A percentile compares a stretch with the other conserved stretches of the same genome.
Evolutionary conservation across 1,140 invertebrate species (phyloP).

Genomic region (Orius laevigatus): DNA sequence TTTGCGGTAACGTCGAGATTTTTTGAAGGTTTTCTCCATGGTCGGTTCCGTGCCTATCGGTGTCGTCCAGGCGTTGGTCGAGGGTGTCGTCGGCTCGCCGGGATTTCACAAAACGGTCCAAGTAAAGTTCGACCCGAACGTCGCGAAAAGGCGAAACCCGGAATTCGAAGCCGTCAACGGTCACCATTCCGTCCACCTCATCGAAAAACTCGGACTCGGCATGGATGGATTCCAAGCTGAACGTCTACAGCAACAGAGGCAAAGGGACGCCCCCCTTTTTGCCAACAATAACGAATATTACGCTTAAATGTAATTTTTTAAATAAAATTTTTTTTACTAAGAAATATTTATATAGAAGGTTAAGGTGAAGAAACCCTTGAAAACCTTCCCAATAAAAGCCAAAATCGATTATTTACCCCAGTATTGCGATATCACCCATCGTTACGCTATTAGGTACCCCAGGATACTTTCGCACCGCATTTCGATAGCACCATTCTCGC

Average conservation of each 20-base stretch:
- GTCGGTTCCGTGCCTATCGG: not conserved
- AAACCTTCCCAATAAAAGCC: too few species aligned
- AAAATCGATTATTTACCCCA: too few species aligned
- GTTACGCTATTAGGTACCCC: too few species aligned
- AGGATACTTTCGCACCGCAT: too few species aligned
- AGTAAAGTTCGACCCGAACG: constrained; percentile 21
- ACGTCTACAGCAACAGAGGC: constrained; percentile 17
- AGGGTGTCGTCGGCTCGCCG: constrained; percentile 17
- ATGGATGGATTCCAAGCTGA: constrained; percentile 17
- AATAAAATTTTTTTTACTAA: too few species aligned
- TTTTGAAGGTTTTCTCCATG: too few species aligned
- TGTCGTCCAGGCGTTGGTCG: constrained; percentile 6
- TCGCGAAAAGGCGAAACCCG: constrained; percentile 12
- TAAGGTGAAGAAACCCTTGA: too few species aligned
- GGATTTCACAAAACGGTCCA: constrained; percentile 15
- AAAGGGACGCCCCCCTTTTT: constrained; percentile 13
- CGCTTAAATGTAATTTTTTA: too few species aligned
- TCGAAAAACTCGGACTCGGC: constrained; percentile 21
- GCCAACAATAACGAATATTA: not conserved
- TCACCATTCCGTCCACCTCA: constrained; percentile 14
- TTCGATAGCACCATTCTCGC: too few species aligned
- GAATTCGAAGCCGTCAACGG: constrained; percentile 20
- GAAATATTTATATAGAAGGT: too few species aligned
- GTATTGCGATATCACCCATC: too few species aligned
- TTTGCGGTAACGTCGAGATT: too few species aligned